phyloP scores from a whole-genome alignment of 2,797 vertebrate genomes.

The Odontamblyopus lacepedii region DNA sequence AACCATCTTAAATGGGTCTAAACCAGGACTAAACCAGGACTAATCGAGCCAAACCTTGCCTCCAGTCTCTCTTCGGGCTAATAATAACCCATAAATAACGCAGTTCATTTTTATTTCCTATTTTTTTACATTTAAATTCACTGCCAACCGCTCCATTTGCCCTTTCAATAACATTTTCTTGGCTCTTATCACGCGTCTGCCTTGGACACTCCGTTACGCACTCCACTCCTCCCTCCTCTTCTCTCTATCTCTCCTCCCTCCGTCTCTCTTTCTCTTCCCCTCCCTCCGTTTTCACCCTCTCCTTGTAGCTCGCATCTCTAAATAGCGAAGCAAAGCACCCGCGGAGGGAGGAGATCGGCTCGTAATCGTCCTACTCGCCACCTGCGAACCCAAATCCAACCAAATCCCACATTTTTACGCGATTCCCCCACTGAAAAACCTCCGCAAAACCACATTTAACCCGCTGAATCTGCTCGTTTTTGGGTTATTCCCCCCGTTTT shows the following conservation, averaged over 20 bases:
- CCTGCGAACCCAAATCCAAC: not conserved
- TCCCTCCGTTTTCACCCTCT: too few relatives aligned
- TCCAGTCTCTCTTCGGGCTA: too few relatives aligned
- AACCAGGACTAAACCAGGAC: too few relatives aligned
- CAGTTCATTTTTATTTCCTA: not conserved
- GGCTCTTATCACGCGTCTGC: conserved; percentile 59
- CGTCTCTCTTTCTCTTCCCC: not conserved
- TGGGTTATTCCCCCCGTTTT: not conserved
- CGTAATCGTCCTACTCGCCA: not conserved
- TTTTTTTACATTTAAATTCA: not conserved
- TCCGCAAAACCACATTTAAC: not conserved
- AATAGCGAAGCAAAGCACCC: not conserved
- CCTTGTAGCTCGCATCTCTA: not conserved
- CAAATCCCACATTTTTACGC: not conserved
- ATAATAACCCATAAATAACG: too few relatives aligned
- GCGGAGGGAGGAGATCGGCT: not conserved
- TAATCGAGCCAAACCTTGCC: too few relatives aligned
- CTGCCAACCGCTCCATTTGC: not conserved
- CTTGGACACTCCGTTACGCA: conserved; percentile 69
- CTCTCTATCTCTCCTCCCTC: conserved; percentile 1
- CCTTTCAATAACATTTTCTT: conserved; percentile 3
- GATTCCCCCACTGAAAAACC: not conserved
- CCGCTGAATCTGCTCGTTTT: too few relatives aligned
- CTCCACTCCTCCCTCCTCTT: conserved; percentile 38
- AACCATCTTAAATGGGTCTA: too few relatives aligned